Percentiles rank a stretch among this genome's conserved stretches.
Conservation (phyloP, 1,140 invertebrate species). For the Caenorhabditis inopinata region DNA sequence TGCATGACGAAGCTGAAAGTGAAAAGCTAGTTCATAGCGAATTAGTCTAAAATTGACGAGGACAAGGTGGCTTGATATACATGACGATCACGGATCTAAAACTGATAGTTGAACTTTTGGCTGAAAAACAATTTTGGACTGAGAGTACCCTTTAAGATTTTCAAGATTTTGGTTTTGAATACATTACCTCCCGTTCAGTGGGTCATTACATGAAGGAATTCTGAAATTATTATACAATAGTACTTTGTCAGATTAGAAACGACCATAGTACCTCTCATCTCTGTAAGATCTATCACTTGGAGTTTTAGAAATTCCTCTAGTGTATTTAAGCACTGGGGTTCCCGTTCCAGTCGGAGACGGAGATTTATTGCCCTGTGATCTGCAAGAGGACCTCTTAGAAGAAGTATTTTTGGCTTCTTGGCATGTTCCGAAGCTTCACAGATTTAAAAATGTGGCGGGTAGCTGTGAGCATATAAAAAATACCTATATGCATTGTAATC, state of each 20-base stretch:
- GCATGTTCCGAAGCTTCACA: neutral
- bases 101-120: too few species aligned
- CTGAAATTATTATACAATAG: too few species aligned
- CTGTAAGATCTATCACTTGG: neutral
- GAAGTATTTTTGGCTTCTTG: neutral
- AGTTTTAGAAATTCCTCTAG: neutral
- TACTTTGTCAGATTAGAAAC: too few species aligned
- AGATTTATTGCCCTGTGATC: neutral
- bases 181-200: neutral
- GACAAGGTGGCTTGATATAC: too few species aligned
- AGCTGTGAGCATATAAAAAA: conserved; percentile 1
- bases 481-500: neutral
- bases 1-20: too few species aligned
- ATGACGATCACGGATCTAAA: too few species aligned
- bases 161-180: too few species aligned
- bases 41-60: too few species aligned
- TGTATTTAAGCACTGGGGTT: neutral
- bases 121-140: too few species aligned
- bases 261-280: neutral
- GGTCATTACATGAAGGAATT: neutral
- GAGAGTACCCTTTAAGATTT: too few species aligned
- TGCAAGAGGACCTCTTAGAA: neutral
- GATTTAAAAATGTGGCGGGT: too few species aligned
- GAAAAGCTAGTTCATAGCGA: too few species aligned
- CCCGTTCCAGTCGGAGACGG: neutral